A percentile compares a stretch with the other conserved stretches of the same genome.
Conservation (phyloP, 53 echinoderm and acorn worm species). For the Patiria pectinifera region DNA sequence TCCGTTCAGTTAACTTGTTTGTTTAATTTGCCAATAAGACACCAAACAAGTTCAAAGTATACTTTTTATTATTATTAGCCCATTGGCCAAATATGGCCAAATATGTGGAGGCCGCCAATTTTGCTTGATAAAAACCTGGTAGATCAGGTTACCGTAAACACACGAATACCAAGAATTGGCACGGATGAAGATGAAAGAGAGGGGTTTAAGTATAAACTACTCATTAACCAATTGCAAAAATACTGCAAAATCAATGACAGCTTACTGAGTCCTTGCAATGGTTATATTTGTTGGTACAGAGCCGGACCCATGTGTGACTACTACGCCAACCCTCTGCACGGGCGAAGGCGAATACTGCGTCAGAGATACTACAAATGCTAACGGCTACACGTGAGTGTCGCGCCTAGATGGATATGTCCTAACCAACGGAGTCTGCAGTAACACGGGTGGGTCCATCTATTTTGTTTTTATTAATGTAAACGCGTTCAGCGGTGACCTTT, state of each 20-base stretch:
- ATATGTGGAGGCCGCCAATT: no score
- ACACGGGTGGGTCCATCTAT: background rate
- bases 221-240: background rate
- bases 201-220: no score
- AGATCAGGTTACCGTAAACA: no score
- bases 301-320: conserved; percentile 4
- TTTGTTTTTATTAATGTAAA: background rate
- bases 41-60: no score
- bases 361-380: background rate
- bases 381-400: conserved; percentile 39
- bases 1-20: no score
- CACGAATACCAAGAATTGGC: no score
- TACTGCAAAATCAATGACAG: background rate
- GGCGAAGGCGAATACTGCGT: conserved; percentile 19
- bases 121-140: no score
- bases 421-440: background rate
- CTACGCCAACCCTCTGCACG: background rate
- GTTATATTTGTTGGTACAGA: background rate
- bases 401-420: conserved; percentile 1
- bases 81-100: no score
- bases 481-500: no score
- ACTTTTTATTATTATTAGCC: no score
- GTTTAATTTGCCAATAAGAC: no score
- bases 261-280: background rate
- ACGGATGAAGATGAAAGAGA: no score